Percentiles rank a stretch among this genome's conserved stretches.
These are phyloP conservation scores for Mycalesis mineus DNA, from an alignment of 2,888 invertebrate genomes.

Conservation along the genomic window DNA sequence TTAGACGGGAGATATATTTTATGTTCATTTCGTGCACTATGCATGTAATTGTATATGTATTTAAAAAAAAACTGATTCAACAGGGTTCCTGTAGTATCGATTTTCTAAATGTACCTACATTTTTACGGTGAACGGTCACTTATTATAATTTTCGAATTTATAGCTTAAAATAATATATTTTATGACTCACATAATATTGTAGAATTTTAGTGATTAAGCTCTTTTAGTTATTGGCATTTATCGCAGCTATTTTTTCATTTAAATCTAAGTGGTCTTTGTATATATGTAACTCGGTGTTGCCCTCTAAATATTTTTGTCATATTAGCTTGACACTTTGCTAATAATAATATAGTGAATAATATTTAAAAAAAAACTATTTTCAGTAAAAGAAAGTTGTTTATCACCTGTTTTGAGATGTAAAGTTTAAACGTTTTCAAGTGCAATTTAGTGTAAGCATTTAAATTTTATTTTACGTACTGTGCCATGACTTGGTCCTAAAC, in stretches of 20 bases:
- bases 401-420: slow-evolving; percentile 37
- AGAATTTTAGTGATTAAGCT: slow-evolving; percentile 29
- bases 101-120: slow-evolving; percentile 23
- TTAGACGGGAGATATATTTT: slow-evolving; percentile 25
- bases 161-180: slow-evolving; percentile 31
- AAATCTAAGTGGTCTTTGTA: slow-evolving; percentile 26
- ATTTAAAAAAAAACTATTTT: slow-evolving; percentile 24
- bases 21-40: slow-evolving; percentile 32
- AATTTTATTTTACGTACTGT: slow-evolving; percentile 44
- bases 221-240: slow-evolving; percentile 39
- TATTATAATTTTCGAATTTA: slow-evolving; percentile 34
- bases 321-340: slow-evolving; percentile 24
- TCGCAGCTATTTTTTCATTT: slow-evolving; percentile 25
- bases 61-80: slow-evolving; percentile 23
- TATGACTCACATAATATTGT: slow-evolving; percentile 30
- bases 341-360: slow-evolving; percentile 7
- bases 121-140: slow-evolving; percentile 29
- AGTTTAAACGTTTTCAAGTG: slow-evolving; percentile 40
- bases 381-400: slow-evolving; percentile 31
- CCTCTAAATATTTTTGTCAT: slow-evolving; percentile 15
- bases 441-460: slow-evolving; percentile 48
- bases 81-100: slow-evolving; percentile 34
- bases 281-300: slow-evolving; percentile 27
- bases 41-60: slow-evolving; percentile 9
- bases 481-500: slow-evolving; percentile 48